Base-by-base conservation (phyloP, 2,888 invertebrate genomes). In the Falcaria lacertinaria region DNA sequence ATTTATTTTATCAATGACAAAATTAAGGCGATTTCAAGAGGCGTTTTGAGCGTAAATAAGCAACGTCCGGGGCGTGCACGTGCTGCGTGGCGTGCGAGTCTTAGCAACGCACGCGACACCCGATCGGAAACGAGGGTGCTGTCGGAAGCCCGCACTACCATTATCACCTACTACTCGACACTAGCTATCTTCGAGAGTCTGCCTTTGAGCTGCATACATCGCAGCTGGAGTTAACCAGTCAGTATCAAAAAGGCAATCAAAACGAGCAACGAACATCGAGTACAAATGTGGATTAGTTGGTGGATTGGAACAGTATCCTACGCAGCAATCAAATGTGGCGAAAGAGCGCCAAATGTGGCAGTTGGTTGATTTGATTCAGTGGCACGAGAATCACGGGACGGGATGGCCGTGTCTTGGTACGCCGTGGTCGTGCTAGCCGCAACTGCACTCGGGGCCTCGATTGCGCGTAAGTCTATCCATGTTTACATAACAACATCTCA, bases 401-500 rank as follows among this genome's bases (percentile, higher is more conserved):
- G 54, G 73, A 89, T 89, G 89, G 87, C 77, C 44, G 89, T 77
- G 54, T 75, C 80, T 67, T 81, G 74, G 80, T 74, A 74, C 61
- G 78, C 80, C 7, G 74, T 85, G 57, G 64, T 76, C 17, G 71
- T 77, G 52, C 76, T 89, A 32, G 80, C 79, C 42, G 80, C 80
- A 41, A 80, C 83, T 32, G 85, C 76, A 32, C 76, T 89, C 45
- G 88, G 89, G 42, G 89, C 88, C 44, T 78, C 86, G 11, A 81
- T 89, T 50, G 69, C 79, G 64, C 82, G 88, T 88, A 62, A 88
- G 88, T 88, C 58, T 25, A 28, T 41, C 25, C 34, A 34, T 37
- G 25, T 37, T 22, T 37, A 15, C 37, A 25, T 37, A 37, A 41
- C 43, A 41, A 43, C 38, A 33, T 43, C 41, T 41, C 43, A 43